Evolutionary conservation across 1,140 invertebrate species (phyloP), one percentile per base, ranked within the genome.

Genomic region (Dreissena rostriformis): DNA sequence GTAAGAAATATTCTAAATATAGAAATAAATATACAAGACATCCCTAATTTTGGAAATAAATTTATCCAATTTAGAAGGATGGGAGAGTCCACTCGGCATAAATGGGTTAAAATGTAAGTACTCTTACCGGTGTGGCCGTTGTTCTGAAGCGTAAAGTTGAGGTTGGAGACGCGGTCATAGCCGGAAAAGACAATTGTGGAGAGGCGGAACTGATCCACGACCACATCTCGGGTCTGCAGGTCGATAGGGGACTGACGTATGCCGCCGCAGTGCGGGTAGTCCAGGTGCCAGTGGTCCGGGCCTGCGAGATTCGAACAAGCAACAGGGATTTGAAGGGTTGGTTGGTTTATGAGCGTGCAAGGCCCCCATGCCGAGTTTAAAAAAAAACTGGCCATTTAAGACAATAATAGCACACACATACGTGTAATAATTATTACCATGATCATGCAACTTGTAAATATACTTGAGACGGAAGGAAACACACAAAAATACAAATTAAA

Each of bases 231-330:
- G 8, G 86, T 86, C n/a, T 79, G 66, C 22, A 91, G 86, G 55
- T 86, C 85, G 71, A 91, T 88, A 0, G 90, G 89, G 1, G 90
- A 91, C 74, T 91, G 90, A 39, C 84, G 83, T 0, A 72, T 39
- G 14, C 88, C 88, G 2, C 83, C 88, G 65, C 89, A 91, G 17
- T 86, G 68, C 28, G 87, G 87, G 67, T 85, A 91, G 12, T 81
- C 65, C 14, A 73, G 29, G 22, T 86, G 57, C 91, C 91, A 92
- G 22, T 86, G 67, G 14, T 86, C 79, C 14, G 90, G 90, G 26
- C 90, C 90, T 91, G 75, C 57, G 49, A 11, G n/a, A 65, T 12
- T 14, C 4, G 8, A 19, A 77, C 10, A 77, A 17, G 66, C 17
- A 70, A 22, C 26, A 28, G 6, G 26, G 12, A 19, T 12, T 10